Evolutionary conservation across 2,797 vertebrate species (phyloP), one percentile per base, ranked within the genome.

Genomic region (Pipistrellus pygmaeus): DNA sequence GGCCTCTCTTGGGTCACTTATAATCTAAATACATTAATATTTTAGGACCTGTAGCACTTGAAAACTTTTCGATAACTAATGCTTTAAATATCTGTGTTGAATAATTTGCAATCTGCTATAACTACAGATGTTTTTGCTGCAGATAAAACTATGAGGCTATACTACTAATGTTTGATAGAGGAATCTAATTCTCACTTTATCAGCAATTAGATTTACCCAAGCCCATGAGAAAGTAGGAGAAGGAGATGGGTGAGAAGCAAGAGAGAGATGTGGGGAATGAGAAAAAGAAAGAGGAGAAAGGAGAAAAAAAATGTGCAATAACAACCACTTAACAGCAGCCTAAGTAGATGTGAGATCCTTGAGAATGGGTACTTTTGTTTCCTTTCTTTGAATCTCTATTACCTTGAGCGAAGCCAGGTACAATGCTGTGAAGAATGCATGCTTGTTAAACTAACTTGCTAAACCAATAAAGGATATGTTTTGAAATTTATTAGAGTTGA

Each of bases 11-110:
- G 83, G 48, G 60, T 80, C 53, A 77, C 32, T 68, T 80, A 60
- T 35, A 89, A 91, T 90, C 94, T 80, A 73, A 92, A 66, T 51
- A 57, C 13, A 64, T 69, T 66, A 84, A 53, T 87, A 92, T 76
- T 93, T 96, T 94, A 53, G 30, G 27, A 41, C 14, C 38, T n/a
- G 9, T 38, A 76, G 10, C 20, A 84, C 38, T 75, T 89, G 12
- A 53, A 93, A 95, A 51, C 30, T 51, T 62, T 88, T 68, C 35
- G 21, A 51, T 75, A 11, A 35, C 10, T 86, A 41, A 60, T 68
- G 6, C 11, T 91, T 92, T 90, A 89, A 51, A 46, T 78, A 86
- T 15, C 75, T 88, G n/a, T 23, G 8, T 68, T 48, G 12, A 85
- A 82, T 85, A 69, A 88, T 60, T 85, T 80, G 4, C 11, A 77